Conservation (phyloP, 2,797 vertebrate genomes). For the Spizella passerina region DNA sequence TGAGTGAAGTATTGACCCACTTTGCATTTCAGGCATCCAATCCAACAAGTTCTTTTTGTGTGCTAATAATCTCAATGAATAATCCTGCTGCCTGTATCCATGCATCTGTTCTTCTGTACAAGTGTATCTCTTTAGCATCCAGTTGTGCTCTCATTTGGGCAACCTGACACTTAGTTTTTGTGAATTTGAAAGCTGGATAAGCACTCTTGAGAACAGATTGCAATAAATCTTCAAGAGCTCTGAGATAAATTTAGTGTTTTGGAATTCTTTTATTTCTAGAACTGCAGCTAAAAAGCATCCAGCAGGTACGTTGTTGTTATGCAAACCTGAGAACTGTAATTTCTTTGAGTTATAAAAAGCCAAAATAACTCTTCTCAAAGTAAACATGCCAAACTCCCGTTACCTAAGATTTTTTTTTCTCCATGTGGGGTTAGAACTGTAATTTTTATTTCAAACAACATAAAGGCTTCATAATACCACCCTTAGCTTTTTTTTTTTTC, state of each 20-base stretch:
- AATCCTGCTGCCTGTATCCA: not conserved
- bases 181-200: slow-evolving; percentile 5
- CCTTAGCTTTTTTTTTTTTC: not conserved
- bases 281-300: not conserved
- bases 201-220: slow-evolving; percentile 26
- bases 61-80: slow-evolving; percentile 42
- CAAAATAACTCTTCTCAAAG: not conserved
- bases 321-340: not conserved
- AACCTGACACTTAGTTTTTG: not conserved
- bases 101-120: not conserved
- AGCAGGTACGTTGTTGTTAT: slow-evolving; percentile 31
- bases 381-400: not conserved
- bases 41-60: not conserved
- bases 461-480: not conserved
- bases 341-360: not conserved
- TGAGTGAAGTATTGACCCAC: slow-evolving; percentile 62
- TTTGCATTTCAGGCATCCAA: slow-evolving; percentile 20
- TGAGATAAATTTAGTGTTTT: not conserved
- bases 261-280: slow-evolving; percentile 11
- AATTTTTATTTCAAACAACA: not conserved
- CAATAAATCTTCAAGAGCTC: slow-evolving; percentile 21
- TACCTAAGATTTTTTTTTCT: not conserved
- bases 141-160: not conserved
- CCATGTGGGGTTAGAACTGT: not conserved
- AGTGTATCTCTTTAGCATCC: not conserved